Evolutionary conservation across 2,797 vertebrate genomes (phyloP).

Genomic region (Girardinus metallicus): DNA sequence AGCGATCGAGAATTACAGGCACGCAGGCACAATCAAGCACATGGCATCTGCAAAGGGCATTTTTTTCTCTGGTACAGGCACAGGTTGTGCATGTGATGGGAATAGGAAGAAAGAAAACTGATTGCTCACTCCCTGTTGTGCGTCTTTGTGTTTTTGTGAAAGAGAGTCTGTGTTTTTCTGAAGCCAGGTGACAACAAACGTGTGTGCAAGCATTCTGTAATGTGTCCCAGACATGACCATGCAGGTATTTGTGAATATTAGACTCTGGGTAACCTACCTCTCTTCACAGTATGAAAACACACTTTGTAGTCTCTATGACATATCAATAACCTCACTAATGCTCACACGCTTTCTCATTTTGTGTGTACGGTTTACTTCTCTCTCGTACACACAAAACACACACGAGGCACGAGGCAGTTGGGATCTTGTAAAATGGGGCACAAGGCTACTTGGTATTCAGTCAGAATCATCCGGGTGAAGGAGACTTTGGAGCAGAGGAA

Average conservation of each 20-base stretch:
- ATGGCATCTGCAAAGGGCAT: slow-evolving; percentile 20
- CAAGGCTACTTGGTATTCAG: slow-evolving; percentile 81
- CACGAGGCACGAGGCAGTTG: slow-evolving; percentile 41
- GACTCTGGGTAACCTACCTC: slow-evolving; percentile 21
- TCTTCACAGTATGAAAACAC: slow-evolving; percentile 16
- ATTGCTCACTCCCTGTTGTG: slow-evolving; percentile 53
- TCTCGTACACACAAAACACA: not conserved
- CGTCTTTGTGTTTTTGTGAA: slow-evolving; percentile 21
- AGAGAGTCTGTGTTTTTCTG: slow-evolving; percentile 25
- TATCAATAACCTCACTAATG: slow-evolving; percentile 58
- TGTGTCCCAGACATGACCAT: slow-evolving; percentile 1
- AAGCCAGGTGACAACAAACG: slow-evolving; percentile 26
- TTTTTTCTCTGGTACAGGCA: not conserved
- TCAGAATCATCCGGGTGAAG: slow-evolving; percentile 60
- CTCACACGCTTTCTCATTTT: slow-evolving; percentile 30
- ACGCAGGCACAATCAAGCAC: slow-evolving; percentile 27
- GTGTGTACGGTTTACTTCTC: slow-evolving; percentile 4
- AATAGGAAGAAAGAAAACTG: slow-evolving; percentile 47
- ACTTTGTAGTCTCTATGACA: slow-evolving; percentile 36
- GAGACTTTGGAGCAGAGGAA: slow-evolving; percentile 47
- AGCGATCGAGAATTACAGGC: slow-evolving; percentile 35
- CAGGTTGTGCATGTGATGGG: slow-evolving; percentile 38
- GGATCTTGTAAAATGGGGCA: slow-evolving; percentile 75
- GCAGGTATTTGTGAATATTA: not conserved
- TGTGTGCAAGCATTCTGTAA: slow-evolving; percentile 16